Base-by-base conservation (phyloP, 2,797 vertebrate genomes). In the Sebastes miniatus region DNA sequence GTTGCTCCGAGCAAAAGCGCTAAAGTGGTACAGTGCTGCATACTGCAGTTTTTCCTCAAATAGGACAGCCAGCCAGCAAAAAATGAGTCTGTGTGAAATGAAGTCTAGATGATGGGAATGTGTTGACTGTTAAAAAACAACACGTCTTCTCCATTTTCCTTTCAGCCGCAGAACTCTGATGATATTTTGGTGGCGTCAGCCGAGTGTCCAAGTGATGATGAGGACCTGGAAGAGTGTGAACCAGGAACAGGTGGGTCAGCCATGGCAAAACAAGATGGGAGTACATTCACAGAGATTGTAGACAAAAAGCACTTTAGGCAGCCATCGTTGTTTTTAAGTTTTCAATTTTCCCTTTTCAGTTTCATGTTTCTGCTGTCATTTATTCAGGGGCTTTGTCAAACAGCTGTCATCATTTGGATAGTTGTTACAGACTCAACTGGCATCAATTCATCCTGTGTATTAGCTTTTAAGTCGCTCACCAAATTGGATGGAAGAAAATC, bases 151-250 rank as follows among this genome's bases (percentile, higher is more conserved):
- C 16, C 1, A 1, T 81, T 81, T 83, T 47, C 16, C 22, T 80
- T 81, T 83, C 85, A 95, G 90, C 93, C 94, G 2, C 95, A 98
- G 96, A 98, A 97, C 93, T 97, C 98, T 14, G 98, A 99, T 79
- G 98, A 98, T 89, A 96, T 98, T 85, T 92, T 99, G 90, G 98
- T 99, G 89, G 97, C 97, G 2, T 98, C 98, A 1, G 98, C 97
- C 0, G 98, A 99, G 94, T 99, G 98, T 91, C 98, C 98, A 7
- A 98, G 97, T 10, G 98, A 99, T 34, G 98, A 99, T 9, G 98
- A 98, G 85, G 98, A 99, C 93, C 94, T 99, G 87, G 97, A 98
- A 90, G 98, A 99, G 92, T 98, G 98, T 89, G 98, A 99, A 77
- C 97, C 97, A 3, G 97, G 97, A 93, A 98, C 98, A 94, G 98